A percentile compares a stretch with the other conserved stretches of the same genome.
phyloP scores from a whole-genome alignment of 30 jellyfish, hydroid and myxozoan species.

The Chironex yamaguchii region DNA sequence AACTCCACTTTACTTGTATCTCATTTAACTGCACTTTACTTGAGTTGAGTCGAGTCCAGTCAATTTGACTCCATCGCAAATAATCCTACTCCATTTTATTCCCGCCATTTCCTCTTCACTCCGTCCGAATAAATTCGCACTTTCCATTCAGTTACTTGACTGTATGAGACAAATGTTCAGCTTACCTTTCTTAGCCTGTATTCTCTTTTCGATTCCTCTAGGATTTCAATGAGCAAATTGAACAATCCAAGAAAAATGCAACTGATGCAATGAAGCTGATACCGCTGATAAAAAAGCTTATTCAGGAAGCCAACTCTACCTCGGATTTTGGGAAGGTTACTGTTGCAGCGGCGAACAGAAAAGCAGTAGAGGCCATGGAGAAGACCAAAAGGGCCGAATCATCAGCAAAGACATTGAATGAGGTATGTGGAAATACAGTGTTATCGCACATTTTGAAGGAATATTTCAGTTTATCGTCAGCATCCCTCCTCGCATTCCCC shows the following conservation, averaged over 20 bases:
- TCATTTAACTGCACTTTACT: no score
- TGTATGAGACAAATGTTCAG: no score
- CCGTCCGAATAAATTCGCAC: no score
- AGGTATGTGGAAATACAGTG: conserved; percentile 7
- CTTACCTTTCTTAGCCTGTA: no score
- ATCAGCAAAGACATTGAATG: not conserved
- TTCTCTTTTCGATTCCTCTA: not conserved
- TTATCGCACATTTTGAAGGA: not conserved
- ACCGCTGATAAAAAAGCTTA: conserved; percentile 72
- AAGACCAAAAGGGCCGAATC: conserved; percentile 22
- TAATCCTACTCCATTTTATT: no score
- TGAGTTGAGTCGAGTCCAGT: no score
- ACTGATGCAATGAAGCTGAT: conserved; percentile 81
- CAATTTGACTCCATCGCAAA: no score
- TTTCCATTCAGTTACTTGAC: no score
- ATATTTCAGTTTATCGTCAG: no score
- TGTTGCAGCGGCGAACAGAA: conserved; percentile 43
- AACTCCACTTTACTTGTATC: no score
- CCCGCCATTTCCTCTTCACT: not conserved
- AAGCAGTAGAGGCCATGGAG: conserved; percentile 41
- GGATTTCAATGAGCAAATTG: conserved; percentile 93
- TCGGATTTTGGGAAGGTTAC: conserved; percentile 41
- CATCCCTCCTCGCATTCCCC: no score
- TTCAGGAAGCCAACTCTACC: conserved; percentile 72
- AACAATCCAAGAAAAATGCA: conserved; percentile 88